Evolutionary conservation across 2,888 invertebrate species (phyloP).

Genomic region (Heliconius hortense): DNA sequence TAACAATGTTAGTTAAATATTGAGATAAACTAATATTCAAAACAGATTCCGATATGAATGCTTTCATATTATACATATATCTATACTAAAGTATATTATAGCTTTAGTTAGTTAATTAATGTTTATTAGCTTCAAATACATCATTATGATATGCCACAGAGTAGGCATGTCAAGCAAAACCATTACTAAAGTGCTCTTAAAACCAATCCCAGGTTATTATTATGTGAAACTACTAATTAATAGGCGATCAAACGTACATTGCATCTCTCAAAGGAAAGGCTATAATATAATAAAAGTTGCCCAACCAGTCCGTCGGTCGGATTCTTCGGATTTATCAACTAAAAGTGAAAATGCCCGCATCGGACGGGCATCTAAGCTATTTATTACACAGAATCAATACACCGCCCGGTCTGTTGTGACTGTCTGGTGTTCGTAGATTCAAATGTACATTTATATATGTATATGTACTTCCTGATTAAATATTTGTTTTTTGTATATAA

Average conservation of each 20-base stretch:
- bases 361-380: conserved; percentile 35
- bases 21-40: background rate
- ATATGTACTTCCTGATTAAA: background rate
- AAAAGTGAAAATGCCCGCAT: conserved; percentile 69
- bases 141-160: conserved; percentile 11
- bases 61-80: no score
- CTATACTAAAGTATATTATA: background rate
- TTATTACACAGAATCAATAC: conserved; percentile 36
- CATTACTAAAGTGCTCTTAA: conserved; percentile 20
- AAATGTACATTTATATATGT: background rate
- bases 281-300: conserved; percentile 26
- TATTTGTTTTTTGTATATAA: background rate
- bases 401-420: conserved; percentile 22
- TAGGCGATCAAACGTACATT: conserved; percentile 24
- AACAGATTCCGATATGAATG: background rate
- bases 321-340: conserved; percentile 55
- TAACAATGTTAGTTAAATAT: background rate
- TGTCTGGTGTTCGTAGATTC: conserved; percentile 20
- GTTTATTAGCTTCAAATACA: conserved; percentile 15
- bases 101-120: no score
- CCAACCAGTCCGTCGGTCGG: conserved; percentile 53
- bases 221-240: conserved; percentile 33
- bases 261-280: conserved; percentile 34
- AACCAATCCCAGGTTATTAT: conserved; percentile 25
- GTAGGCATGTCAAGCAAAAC: conserved; percentile 21